Evolutionary conservation across 2,797 vertebrate species (phyloP).

Genomic region (Kryptolebias ocellatus): DNA sequence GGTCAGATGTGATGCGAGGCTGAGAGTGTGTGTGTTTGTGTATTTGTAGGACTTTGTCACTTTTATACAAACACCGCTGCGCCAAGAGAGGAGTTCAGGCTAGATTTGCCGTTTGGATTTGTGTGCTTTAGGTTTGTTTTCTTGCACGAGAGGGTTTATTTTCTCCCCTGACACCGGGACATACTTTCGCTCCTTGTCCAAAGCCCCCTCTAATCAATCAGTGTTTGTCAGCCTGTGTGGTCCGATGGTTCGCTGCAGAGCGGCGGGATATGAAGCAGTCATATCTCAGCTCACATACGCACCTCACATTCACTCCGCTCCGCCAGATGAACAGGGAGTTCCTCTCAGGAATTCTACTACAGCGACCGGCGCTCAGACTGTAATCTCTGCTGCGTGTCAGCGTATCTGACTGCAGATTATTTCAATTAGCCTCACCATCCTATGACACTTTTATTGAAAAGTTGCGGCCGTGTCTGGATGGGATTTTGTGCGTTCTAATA

Average conservation of each 20-base stretch:
- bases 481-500: constrained; percentile 19
- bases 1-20: constrained; percentile 64
- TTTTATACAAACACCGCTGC: constrained; percentile 37
- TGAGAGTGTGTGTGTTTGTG: constrained; percentile 34
- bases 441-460: constrained; percentile 12
- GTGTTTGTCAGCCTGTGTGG: constrained; percentile 62
- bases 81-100: constrained; percentile 40
- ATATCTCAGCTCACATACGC: constrained; percentile 65
- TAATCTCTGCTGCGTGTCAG: constrained; percentile 6
- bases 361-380: constrained; percentile 5
- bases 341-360: constrained; percentile 26
- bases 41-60: constrained; percentile 31
- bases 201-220: constrained; percentile 57
- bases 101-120: constrained; percentile 43
- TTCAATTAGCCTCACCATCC: constrained; percentile 18
- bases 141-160: constrained; percentile 57
- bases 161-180: constrained; percentile 64
- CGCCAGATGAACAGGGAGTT: constrained; percentile 62
- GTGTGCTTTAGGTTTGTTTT: constrained; percentile 53
- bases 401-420: constrained; percentile 17
- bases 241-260: constrained; percentile 28
- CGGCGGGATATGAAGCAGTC: constrained; percentile 55
- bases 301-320: constrained; percentile 57
- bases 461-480: constrained; percentile 5
- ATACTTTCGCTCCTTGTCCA: constrained; percentile 46